Evolutionary conservation across 2,888 invertebrate species (phyloP).

Genomic region (Papilio protenor): DNA sequence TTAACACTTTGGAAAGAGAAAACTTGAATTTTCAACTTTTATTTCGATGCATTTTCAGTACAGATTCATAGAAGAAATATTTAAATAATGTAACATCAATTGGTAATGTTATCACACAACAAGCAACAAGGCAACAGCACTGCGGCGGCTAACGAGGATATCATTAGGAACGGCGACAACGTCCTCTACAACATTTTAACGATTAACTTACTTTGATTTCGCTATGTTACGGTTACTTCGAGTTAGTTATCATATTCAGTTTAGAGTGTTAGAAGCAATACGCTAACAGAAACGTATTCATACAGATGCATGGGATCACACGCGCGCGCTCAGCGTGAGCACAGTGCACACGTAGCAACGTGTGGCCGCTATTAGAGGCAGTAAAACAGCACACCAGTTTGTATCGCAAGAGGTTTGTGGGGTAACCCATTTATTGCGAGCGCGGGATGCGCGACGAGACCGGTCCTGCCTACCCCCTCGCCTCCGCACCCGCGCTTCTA

Average conservation of each 20-base stretch:
- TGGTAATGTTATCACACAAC: conserved; percentile 18
- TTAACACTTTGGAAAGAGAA: background rate
- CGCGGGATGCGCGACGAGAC: conserved; percentile 69
- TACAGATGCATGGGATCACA: conserved; percentile 7
- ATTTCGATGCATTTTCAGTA: background rate
- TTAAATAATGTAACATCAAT: conserved; percentile 7
- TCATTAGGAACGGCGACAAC: conserved; percentile 35
- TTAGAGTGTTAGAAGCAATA: background rate
- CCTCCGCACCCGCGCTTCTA: conserved; percentile 49
- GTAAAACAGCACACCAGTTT: conserved; percentile 56
- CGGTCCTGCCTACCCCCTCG: conserved; percentile 62
- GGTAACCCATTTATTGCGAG: conserved; percentile 81
- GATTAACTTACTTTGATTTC: conserved; percentile 27
- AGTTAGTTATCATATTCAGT: conserved; percentile 5
- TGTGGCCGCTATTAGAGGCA: conserved; percentile 49
- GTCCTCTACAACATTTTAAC: conserved; percentile 31
- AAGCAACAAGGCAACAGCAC: background rate
- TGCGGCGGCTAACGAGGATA: conserved; percentile 11
- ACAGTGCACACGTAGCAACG: conserved; percentile 46
- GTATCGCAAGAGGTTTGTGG: conserved; percentile 82
- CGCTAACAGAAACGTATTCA: background rate
- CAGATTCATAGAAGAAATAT: background rate
- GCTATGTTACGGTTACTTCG: conserved; percentile 1
- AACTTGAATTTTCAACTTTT: background rate
- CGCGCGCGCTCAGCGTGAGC: conserved; percentile 45